phyloP scores from a whole-genome alignment of 2,113 vertebrate species.

The Otocyon megalotis region DNA sequence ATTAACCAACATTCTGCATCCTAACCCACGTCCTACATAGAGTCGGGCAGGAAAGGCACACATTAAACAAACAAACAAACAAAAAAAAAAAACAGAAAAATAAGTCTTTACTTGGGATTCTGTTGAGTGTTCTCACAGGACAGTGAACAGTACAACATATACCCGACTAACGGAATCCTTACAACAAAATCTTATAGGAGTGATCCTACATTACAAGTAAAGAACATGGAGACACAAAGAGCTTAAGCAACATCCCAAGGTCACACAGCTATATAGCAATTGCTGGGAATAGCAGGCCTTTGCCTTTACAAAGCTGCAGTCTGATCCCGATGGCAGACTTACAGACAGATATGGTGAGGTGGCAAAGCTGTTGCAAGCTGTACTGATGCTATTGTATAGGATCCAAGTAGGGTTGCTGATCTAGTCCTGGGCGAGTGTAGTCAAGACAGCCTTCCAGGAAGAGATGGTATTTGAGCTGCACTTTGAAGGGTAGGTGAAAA shows the following conservation, averaged over 20 bases:
- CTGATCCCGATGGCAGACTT: neutral
- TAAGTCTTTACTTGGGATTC: slow-evolving; percentile 37
- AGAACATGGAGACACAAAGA: neutral
- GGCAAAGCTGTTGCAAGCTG: neutral
- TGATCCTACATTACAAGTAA: neutral
- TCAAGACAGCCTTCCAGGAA: neutral
- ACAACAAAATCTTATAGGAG: neutral
- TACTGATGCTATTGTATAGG: neutral
- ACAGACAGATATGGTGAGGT: neutral
- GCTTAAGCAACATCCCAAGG: neutral
- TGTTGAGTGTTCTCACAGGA: neutral
- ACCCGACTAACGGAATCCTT: neutral
- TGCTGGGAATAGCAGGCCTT: neutral
- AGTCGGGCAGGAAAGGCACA: neutral
- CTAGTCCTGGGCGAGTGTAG: neutral
- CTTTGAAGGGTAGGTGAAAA: neutral
- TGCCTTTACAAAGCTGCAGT: neutral
- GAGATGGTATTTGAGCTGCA: neutral
- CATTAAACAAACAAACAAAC: neutral
- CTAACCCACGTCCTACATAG: neutral
- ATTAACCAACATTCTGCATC: neutral
- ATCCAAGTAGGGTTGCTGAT: neutral
- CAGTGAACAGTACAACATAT: neutral
- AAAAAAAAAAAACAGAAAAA: neutral
- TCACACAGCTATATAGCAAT: neutral